These are phyloP conservation scores for Scolanthus callimorphus DNA, from an alignment of 92 coral and sea anemone genomes.

Conservation along the genomic window DNA sequence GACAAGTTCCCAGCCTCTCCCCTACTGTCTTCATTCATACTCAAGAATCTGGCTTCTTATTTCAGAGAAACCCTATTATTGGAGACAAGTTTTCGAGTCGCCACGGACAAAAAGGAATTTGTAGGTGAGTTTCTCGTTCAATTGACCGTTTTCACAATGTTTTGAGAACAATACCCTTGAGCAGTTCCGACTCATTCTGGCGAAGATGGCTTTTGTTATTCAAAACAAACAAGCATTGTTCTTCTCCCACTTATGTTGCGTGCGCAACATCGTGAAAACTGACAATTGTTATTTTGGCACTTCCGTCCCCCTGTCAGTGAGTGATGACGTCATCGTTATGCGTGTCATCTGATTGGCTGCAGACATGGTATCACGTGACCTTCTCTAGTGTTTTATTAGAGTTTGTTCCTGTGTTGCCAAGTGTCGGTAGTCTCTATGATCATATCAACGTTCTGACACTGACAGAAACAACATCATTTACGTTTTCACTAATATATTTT, in stretches of 20 bases:
- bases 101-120: slow-evolving; percentile 98
- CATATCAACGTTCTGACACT: slow-evolving; percentile 50
- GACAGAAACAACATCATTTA: too few relatives aligned
- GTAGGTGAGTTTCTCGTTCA: slow-evolving; percentile 73
- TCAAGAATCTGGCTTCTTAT: too few relatives aligned
- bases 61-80: slow-evolving; percentile 94
- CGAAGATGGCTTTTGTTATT: too few relatives aligned
- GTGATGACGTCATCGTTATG: slow-evolving; percentile 92
- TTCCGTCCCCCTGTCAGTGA: slow-evolving; percentile 34
- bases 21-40: not conserved
- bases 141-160: too few relatives aligned
- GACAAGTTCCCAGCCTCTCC: not conserved
- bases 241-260: too few relatives aligned
- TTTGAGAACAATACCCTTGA: too few relatives aligned
- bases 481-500: too few relatives aligned
- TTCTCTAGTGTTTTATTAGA: slow-evolving; percentile 51
- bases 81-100: slow-evolving; percentile 99
- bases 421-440: slow-evolving; percentile 46
- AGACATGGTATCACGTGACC: slow-evolving; percentile 56
- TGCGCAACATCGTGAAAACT: too few relatives aligned
- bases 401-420: slow-evolving; percentile 10
- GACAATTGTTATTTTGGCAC: too few relatives aligned
- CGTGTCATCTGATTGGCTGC: slow-evolving; percentile 97
- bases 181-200: too few relatives aligned
- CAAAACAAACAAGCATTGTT: too few relatives aligned